These are phyloP conservation scores for Zeuzera pyrina DNA, from an alignment of 2,888 invertebrate species.

Conservation along the genomic window DNA sequence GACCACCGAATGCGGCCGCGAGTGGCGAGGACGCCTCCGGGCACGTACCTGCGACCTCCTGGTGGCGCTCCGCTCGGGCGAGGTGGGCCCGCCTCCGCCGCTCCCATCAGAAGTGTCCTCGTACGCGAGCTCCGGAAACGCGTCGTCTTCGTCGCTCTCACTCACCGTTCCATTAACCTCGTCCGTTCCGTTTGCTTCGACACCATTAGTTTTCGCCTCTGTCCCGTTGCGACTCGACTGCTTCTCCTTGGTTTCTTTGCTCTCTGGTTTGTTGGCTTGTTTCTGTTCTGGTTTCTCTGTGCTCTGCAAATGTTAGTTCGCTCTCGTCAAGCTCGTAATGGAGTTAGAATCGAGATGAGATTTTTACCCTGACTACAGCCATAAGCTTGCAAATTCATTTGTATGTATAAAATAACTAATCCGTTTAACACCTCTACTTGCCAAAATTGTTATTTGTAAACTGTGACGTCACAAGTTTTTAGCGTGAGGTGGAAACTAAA, in stretches of 20 bases:
- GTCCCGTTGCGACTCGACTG: slow-evolving; percentile 41
- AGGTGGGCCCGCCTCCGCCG: slow-evolving; percentile 37
- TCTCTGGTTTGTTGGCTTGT: slow-evolving; percentile 17
- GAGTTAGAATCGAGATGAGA: too few relatives aligned
- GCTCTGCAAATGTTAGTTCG: background rate
- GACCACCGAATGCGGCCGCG: too few relatives aligned
- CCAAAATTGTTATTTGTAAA: too few relatives aligned
- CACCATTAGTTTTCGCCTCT: slow-evolving; percentile 25
- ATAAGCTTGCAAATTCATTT: too few relatives aligned
- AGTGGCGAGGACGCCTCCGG: too few relatives aligned
- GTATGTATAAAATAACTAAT: too few relatives aligned
- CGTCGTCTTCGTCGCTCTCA: slow-evolving; percentile 36
- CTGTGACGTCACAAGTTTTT: too few relatives aligned
- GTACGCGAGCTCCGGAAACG: slow-evolving; percentile 63
- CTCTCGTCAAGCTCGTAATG: background rate
- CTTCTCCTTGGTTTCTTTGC: too few relatives aligned
- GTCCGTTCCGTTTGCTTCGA: slow-evolving; percentile 21
- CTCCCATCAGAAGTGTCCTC: slow-evolving; percentile 55
- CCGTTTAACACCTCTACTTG: too few relatives aligned
- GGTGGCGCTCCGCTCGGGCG: slow-evolving; percentile 48
- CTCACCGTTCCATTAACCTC: slow-evolving; percentile 39
- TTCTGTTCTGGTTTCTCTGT: slow-evolving; percentile 29
- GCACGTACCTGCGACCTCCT: slow-evolving; percentile 57
- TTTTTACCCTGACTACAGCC: too few relatives aligned
- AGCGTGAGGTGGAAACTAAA: too few relatives aligned